phyloP scores from a whole-genome alignment of 1,140 invertebrate genomes.

The Aphelenchoides avenae region DNA sequence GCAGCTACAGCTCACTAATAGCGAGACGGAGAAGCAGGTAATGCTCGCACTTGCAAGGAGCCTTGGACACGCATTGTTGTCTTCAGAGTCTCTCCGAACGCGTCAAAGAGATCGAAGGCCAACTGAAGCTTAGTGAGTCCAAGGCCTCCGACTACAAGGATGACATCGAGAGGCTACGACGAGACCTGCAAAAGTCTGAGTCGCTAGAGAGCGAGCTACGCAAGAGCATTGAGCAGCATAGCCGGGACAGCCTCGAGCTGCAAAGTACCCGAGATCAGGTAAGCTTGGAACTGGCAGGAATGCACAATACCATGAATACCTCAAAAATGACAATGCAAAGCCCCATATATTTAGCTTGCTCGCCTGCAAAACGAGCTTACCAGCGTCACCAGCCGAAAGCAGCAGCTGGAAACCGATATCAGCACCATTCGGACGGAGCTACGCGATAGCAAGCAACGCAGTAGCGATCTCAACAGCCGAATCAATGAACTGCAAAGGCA shows the following conservation, averaged over 20 bases:
- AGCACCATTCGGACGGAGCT: slow-evolving; percentile 47
- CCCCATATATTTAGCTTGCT: slow-evolving; percentile 43
- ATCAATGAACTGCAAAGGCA: slow-evolving; percentile 53
- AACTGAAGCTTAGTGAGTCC: slow-evolving; percentile 48
- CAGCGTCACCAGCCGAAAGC: slow-evolving; percentile 40
- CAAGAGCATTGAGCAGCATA: slow-evolving; percentile 43
- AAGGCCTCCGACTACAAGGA: slow-evolving; percentile 50
- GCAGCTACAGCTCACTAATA: slow-evolving; percentile 44
- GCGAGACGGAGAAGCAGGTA: slow-evolving; percentile 48
- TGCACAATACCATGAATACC: too few relatives aligned
- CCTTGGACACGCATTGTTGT: slow-evolving; percentile 4
- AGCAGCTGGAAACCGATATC: slow-evolving; percentile 50
- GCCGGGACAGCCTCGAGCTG: slow-evolving; percentile 38
- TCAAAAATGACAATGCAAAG: too few relatives aligned
- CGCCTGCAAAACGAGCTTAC: slow-evolving; percentile 53
- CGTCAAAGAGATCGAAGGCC: slow-evolving; percentile 52
- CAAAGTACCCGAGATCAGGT: slow-evolving; percentile 45
- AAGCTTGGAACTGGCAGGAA: too few relatives aligned
- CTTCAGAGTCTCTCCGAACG: slow-evolving; percentile 42
- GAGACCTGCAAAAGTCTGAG: slow-evolving; percentile 54
- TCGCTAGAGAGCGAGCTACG: slow-evolving; percentile 47
- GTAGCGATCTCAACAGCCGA: slow-evolving; percentile 48
- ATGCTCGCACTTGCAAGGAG: background rate
- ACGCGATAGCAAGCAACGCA: slow-evolving; percentile 54
- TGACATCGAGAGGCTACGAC: slow-evolving; percentile 43